Percentiles rank a stretch among this genome's conserved stretches.
Conservation (phyloP, 2,113 vertebrate genomes). For the Butastur rufipennis region DNA sequence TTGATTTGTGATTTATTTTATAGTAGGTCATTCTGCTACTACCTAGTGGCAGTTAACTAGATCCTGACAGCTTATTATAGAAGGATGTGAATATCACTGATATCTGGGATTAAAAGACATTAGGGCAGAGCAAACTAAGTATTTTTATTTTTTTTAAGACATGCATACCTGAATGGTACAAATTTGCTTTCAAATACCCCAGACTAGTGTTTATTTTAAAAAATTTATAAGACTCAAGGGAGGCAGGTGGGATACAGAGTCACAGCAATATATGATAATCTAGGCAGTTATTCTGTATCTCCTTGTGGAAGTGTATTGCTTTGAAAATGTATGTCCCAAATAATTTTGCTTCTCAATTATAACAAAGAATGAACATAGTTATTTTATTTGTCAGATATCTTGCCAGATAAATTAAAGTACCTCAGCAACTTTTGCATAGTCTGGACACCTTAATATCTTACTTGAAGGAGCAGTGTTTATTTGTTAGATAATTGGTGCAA, state of each 20-base stretch:
- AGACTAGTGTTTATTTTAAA: neutral
- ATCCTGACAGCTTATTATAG: neutral
- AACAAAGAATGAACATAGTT: neutral
- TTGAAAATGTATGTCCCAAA: neutral
- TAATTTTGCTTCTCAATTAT: neutral
- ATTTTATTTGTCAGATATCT: neutral
- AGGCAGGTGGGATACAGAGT: neutral
- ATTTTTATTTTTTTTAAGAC: neutral
- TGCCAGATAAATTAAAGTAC: neutral
- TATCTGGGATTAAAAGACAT: neutral
- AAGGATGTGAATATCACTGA: neutral
- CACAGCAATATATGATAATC: neutral
- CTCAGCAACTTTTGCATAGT: neutral
- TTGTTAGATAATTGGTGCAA: neutral
- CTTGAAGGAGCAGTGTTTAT: neutral
- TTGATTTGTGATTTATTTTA: neutral
- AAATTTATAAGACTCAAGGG: neutral
- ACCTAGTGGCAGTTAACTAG: neutral
- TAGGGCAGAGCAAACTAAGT: neutral
- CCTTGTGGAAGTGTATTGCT: neutral
- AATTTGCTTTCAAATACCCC: neutral
- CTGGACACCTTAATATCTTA: neutral
- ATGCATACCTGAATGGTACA: neutral
- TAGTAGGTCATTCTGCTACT: neutral
- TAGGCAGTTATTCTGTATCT: neutral